phyloP scores from a whole-genome alignment of 2,113 vertebrate species.

The Tricholaema leucomelas region DNA sequence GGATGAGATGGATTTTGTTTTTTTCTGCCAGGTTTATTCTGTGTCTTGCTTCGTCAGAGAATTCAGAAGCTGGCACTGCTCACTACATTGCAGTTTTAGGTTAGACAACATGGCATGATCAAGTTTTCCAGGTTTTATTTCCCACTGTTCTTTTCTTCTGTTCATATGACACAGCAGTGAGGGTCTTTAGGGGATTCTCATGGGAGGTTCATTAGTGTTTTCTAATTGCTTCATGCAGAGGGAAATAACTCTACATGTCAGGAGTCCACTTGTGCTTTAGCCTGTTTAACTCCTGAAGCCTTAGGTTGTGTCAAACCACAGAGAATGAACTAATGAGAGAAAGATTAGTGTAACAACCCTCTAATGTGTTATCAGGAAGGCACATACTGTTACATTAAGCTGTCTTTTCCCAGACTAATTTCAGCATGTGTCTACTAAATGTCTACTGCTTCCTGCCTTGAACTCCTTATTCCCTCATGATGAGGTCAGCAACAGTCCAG shows the following conservation, averaged over 20 bases:
- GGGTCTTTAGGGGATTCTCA: neutral
- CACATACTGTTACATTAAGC: neutral
- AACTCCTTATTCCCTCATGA: accelerated
- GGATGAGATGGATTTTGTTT: neutral
- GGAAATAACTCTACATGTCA: neutral
- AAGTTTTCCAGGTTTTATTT: neutral
- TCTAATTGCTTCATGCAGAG: constrained; percentile 7
- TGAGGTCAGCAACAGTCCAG: neutral
- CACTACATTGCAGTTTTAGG: neutral
- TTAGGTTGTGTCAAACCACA: constrained; percentile 10
- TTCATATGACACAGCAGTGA: neutral
- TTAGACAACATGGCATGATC: neutral
- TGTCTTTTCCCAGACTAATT: neutral
- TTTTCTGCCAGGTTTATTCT: neutral
- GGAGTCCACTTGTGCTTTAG: neutral
- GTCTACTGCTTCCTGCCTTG: neutral
- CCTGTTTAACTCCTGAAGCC: neutral
- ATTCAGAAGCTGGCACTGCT: neutral
- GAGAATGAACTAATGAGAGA: constrained; percentile 12
- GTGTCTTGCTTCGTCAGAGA: neutral
- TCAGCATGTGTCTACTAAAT: neutral
- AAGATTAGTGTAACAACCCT: constrained; percentile 4
- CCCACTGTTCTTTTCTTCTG: neutral
- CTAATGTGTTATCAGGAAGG: neutral
- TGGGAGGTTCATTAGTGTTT: constrained; percentile 10